Evolutionary conservation across 2,113 vertebrate genomes (phyloP).

Genomic region (Gymnogyps californianus): DNA sequence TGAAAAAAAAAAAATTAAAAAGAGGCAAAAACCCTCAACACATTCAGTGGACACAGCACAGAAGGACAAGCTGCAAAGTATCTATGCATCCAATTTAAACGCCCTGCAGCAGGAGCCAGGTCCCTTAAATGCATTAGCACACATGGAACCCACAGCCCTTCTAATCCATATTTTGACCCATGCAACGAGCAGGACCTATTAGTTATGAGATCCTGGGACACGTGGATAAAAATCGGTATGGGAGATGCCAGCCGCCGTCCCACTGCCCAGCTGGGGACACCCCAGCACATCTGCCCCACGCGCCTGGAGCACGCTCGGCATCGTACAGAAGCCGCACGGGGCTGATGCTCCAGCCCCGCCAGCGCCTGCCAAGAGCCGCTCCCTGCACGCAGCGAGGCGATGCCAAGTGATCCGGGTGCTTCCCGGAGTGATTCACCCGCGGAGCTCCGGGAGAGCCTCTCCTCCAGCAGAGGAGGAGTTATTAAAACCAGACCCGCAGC

Average conservation of each 20-base stretch:
- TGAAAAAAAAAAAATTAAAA: too few species aligned
- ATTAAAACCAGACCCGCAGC: neutral
- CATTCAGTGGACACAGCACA: neutral
- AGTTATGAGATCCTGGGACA: neutral
- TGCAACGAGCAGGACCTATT: neutral
- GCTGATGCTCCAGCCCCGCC: neutral
- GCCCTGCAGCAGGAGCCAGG: neutral
- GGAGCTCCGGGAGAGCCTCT: too few species aligned
- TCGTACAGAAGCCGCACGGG: neutral
- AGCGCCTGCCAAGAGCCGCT: neutral
- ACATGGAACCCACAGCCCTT: too few species aligned
- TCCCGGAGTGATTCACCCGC: neutral
- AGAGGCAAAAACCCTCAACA: neutral
- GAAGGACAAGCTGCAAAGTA: neutral
- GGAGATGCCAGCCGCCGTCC: neutral
- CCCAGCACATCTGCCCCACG: neutral
- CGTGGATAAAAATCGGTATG: accelerated
- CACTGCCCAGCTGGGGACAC: neutral
- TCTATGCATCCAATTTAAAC: neutral
- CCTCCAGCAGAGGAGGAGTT: neutral
- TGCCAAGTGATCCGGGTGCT: neutral
- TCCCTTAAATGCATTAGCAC: neutral
- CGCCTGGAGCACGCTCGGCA: neutral
- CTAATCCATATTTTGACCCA: neutral
- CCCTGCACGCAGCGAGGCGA: neutral